A percentile compares a stretch with the other conserved stretches of the same genome.
These are phyloP conservation scores for Burhinus bistriatus DNA, from an alignment of 2,113 vertebrate species.

Conservation along the genomic window DNA sequence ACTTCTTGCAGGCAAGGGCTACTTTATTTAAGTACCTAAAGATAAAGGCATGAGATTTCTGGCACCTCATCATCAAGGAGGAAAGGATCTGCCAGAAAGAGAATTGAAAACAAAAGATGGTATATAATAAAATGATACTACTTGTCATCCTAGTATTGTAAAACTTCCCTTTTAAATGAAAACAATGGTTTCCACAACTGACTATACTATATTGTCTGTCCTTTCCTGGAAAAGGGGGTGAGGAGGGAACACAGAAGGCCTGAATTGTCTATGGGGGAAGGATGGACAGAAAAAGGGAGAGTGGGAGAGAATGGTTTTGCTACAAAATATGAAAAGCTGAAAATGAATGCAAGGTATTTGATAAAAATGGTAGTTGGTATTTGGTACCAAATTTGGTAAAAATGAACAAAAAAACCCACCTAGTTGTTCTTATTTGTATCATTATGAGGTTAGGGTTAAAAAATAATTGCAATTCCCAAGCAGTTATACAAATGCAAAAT, in stretches of 20 bases:
- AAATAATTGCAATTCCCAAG: not conserved
- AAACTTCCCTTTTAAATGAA: constrained; percentile 23
- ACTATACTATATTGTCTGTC: not conserved
- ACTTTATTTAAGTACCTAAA: not conserved
- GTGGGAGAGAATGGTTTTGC: not conserved
- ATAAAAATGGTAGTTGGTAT: not conserved
- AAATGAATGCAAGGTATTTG: not conserved
- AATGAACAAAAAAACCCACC: not conserved
- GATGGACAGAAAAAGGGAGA: not conserved
- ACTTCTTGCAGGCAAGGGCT: not conserved
- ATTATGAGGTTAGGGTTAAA: not conserved
- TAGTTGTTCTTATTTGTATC: not conserved
- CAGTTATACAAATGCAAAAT: not conserved
- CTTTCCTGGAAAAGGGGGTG: not conserved
- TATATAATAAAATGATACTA: constrained; percentile 13
- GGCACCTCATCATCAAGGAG: not conserved
- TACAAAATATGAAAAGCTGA: not conserved
- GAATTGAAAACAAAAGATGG: constrained; percentile 4
- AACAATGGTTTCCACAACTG: not conserved
- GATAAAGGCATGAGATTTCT: not conserved
- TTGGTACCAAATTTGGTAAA: not conserved
- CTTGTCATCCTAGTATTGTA: not conserved
- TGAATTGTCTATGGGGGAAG: not conserved
- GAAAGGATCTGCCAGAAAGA: not conserved
- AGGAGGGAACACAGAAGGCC: not conserved